Conservation (phyloP, 2,797 vertebrate genomes). For the Mycteria americana region DNA sequence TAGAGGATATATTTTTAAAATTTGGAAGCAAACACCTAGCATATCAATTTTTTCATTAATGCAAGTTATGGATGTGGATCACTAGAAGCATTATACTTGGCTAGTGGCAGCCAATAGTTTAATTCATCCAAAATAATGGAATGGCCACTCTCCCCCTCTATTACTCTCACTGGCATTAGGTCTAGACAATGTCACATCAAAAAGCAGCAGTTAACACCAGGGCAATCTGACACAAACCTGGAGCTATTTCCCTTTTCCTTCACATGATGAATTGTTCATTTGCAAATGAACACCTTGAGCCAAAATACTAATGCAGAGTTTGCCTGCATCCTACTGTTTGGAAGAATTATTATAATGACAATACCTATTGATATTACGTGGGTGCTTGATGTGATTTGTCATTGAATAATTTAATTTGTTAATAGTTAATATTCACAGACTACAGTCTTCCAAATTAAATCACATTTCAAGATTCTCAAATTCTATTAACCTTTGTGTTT, state of each 20-base stretch:
- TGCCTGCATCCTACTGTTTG: neutral
- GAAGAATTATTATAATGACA: slow-evolving; percentile 26
- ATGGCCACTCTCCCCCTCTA: neutral
- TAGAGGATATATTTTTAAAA: neutral
- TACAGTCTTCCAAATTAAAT: slow-evolving; percentile 56
- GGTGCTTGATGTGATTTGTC: slow-evolving; percentile 45
- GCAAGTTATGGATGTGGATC: neutral
- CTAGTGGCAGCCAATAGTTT: neutral
- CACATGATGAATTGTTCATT: slow-evolving; percentile 58
- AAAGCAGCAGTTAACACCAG: slow-evolving; percentile 15
- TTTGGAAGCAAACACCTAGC: neutral
- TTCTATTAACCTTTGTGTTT: slow-evolving; percentile 63
- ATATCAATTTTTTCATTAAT: neutral
- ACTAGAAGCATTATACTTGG: neutral
- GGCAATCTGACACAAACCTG: slow-evolving; percentile 25
- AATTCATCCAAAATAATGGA: slow-evolving; percentile 20
- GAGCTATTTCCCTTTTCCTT: slow-evolving; percentile 10
- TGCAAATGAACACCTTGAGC: slow-evolving; percentile 55
- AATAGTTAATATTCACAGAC: slow-evolving; percentile 47
- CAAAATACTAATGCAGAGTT: slow-evolving; percentile 31
- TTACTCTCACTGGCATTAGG: neutral
- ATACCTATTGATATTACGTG: slow-evolving; percentile 11
- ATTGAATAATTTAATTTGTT: slow-evolving; percentile 58
- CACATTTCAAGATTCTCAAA: slow-evolving; percentile 57
- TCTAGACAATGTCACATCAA: slow-evolving; percentile 1